Percentiles rank a stretch among this genome's conserved stretches.
Evolutionary conservation across 37 sponge, comb jelly and placozoan species (phyloP).

Genomic region (Crambe crambe): DNA sequence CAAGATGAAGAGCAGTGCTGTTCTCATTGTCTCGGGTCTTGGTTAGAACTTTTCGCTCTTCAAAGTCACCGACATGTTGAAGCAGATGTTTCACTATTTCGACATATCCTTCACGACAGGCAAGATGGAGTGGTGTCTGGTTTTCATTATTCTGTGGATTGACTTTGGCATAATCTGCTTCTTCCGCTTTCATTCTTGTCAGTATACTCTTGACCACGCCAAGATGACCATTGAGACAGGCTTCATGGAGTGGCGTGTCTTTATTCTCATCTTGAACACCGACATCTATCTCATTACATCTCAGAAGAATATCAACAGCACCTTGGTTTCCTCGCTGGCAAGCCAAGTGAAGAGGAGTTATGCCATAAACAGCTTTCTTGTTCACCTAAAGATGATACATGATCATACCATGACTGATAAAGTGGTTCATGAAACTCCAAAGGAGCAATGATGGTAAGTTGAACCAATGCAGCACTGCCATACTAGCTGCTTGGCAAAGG

Average conservation of each 20-base stretch:
- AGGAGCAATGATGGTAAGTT: conserved; percentile 76
- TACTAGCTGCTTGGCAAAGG: no score
- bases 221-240: conserved; percentile 63
- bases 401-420: background rate
- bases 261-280: conserved; percentile 54
- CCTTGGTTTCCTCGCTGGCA: conserved; percentile 67
- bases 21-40: conserved; percentile 49
- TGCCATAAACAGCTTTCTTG: conserved; percentile 36
- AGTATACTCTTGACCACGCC: conserved; percentile 69
- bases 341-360: conserved; percentile 83
- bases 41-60: conserved; percentile 17
- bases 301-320: conserved; percentile 63
- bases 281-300: conserved; percentile 4
- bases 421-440: conserved; percentile 64
- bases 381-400: conserved; percentile 18
- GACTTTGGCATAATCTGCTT: no score
- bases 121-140: conserved; percentile 71
- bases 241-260: conserved; percentile 85
- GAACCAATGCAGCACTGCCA: no score
- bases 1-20: conserved; percentile 80
- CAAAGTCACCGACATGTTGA: conserved; percentile 5
- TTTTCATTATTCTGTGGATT: background rate
- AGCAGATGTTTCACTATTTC: conserved; percentile 72
- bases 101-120: conserved; percentile 71
- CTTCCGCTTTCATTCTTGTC: background rate